Evolutionary conservation across 2,888 invertebrate genomes (phyloP).

Genomic region (Volucella inanis): DNA sequence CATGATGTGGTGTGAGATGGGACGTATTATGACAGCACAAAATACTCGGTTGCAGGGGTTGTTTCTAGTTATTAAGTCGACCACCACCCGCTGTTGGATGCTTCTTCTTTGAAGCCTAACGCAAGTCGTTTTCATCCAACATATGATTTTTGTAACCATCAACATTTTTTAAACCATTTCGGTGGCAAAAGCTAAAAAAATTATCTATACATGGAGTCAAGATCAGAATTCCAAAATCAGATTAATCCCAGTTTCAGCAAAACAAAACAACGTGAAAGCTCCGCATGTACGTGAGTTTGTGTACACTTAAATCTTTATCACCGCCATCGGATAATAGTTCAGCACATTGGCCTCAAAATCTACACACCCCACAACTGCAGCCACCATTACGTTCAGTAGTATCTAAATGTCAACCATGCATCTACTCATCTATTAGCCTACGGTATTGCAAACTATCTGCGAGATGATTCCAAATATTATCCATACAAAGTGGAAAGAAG

Average conservation of each 20-base stretch:
- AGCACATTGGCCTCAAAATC: constrained; percentile 20
- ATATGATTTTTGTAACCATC: no score
- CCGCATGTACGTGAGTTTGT: not conserved
- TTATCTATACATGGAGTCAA: no score
- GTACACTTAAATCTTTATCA: not conserved
- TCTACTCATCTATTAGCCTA: constrained; percentile 34
- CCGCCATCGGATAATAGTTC: constrained; percentile 18
- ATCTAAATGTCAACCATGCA: constrained; percentile 33
- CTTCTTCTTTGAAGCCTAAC: no score
- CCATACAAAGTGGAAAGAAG: constrained; percentile 30
- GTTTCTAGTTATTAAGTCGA: no score
- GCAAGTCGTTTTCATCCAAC: no score
- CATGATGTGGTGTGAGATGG: no score
- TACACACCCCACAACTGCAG: not conserved
- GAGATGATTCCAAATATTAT: constrained; percentile 46
- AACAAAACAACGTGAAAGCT: constrained; percentile 12
- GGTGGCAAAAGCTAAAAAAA: no score
- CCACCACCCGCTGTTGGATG: no score
- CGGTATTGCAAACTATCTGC: constrained; percentile 46
- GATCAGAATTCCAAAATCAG: no score
- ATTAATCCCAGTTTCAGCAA: no score
- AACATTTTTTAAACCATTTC: not conserved
- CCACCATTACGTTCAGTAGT: constrained; percentile 31
- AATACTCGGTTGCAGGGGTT: no score
- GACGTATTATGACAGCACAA: no score